phyloP scores from a whole-genome alignment of 2,797 vertebrate species.

The Muraenolepis orangiensis region DNA sequence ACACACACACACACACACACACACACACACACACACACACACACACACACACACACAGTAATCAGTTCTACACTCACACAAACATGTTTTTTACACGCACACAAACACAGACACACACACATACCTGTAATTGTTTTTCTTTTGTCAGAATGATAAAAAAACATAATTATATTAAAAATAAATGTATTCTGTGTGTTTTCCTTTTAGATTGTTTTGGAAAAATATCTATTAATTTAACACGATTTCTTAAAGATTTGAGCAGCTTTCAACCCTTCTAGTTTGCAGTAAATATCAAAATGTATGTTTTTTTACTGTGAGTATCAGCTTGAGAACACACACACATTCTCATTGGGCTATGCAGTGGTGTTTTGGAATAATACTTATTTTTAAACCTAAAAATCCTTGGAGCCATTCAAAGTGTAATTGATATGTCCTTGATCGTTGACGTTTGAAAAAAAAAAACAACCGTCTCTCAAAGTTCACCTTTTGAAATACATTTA shows the following conservation, averaged over 20 bases:
- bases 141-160: no score
- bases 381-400: not conserved
- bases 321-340: not conserved
- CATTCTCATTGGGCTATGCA: not conserved
- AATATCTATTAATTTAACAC: not conserved
- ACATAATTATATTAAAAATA: no score
- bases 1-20: slow-evolving; percentile 14
- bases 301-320: not conserved
- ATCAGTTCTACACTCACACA: no score
- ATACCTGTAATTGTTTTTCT: not conserved
- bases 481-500: slow-evolving; percentile 65
- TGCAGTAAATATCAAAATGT: not conserved
- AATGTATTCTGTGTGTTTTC: not conserved
- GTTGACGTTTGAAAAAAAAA: slow-evolving; percentile 38
- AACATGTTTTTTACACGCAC: no score
- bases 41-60: no score
- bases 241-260: not conserved
- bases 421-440: slow-evolving; percentile 56
- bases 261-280: not conserved
- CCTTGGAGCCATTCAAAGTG: not conserved
- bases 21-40: not conserved
- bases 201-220: not conserved
- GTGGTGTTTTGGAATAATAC: not conserved
- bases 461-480: slow-evolving; percentile 26
- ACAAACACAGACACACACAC: no score